phyloP scores from a whole-genome alignment of 1,140 invertebrate genomes.

The Rhagoletis pomonella region DNA sequence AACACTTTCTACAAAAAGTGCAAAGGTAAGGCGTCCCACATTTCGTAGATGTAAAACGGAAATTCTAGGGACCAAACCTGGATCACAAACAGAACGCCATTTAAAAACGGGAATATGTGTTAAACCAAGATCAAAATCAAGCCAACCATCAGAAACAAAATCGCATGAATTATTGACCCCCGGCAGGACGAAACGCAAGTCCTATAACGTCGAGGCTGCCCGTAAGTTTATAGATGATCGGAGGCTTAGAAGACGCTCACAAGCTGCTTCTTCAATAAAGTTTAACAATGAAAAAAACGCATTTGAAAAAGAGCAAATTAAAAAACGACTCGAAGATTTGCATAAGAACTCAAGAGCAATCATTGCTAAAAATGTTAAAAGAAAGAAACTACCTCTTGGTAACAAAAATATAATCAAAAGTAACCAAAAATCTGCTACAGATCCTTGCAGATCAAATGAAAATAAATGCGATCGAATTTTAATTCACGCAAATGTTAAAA shows the following conservation, averaged over 20 bases:
- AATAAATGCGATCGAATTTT: neutral
- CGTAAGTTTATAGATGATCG: slow-evolving; percentile 55
- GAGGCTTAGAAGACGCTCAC: slow-evolving; percentile 42
- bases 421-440: neutral
- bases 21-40: neutral
- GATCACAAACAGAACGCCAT: neutral
- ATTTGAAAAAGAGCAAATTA: slow-evolving; percentile 60
- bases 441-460: neutral
- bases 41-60: slow-evolving; percentile 12
- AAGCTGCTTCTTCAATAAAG: neutral
- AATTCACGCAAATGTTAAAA: neutral
- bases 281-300: neutral
- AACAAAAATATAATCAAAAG: neutral
- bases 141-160: slow-evolving; percentile 19
- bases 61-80: neutral
- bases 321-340: slow-evolving; percentile 59
- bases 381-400: neutral
- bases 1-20: neutral
- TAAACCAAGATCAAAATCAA: slow-evolving; percentile 53
- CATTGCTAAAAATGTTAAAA: slow-evolving; percentile 58
- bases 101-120: neutral
- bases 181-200: neutral
- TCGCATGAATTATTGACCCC: neutral
- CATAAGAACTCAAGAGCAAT: slow-evolving; percentile 58
- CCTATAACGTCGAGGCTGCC: slow-evolving; percentile 54